Evolutionary conservation across 2,888 invertebrate genomes (phyloP).

Genomic region (Chirona hameri): DNA sequence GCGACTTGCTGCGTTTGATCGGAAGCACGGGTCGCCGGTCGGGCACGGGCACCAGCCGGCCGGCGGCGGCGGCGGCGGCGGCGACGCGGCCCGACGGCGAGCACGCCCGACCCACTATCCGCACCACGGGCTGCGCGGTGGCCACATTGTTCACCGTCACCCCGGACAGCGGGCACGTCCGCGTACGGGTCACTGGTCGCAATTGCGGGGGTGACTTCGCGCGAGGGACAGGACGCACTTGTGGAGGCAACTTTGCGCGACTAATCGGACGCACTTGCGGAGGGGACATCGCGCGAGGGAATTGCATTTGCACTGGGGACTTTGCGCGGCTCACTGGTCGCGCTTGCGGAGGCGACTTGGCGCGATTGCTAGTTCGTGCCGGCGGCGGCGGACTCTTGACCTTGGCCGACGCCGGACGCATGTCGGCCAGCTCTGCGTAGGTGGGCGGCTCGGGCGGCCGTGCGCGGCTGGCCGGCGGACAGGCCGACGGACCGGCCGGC

Average conservation of each 20-base stretch:
- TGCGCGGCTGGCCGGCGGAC: not conserved
- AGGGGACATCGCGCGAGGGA: too few species aligned
- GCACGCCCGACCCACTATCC: not conserved
- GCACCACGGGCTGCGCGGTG: not conserved
- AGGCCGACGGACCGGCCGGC: not conserved
- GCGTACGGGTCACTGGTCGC: not conserved
- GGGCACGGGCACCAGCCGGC: not conserved
- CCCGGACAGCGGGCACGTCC: not conserved
- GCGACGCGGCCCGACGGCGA: not conserved
- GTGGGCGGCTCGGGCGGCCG: not conserved
- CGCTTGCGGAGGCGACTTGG: not conserved
- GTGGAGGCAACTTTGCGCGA: not conserved
- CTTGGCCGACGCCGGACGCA: not conserved
- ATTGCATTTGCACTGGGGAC: not conserved
- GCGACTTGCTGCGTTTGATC: constrained; percentile 48
- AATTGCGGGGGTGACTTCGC: not conserved
- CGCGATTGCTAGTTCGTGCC: not conserved
- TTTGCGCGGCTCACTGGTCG: not conserved
- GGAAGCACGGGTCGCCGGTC: constrained; percentile 40
- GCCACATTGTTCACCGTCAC: too few species aligned
- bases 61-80: not conserved
- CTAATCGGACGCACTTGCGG: too few species aligned
- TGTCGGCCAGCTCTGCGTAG: not conserved
- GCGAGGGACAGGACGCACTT: not conserved
- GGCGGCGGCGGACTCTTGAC: not conserved